phyloP scores from a whole-genome alignment of 2,888 invertebrate species.

The Achlya flavicornis region DNA sequence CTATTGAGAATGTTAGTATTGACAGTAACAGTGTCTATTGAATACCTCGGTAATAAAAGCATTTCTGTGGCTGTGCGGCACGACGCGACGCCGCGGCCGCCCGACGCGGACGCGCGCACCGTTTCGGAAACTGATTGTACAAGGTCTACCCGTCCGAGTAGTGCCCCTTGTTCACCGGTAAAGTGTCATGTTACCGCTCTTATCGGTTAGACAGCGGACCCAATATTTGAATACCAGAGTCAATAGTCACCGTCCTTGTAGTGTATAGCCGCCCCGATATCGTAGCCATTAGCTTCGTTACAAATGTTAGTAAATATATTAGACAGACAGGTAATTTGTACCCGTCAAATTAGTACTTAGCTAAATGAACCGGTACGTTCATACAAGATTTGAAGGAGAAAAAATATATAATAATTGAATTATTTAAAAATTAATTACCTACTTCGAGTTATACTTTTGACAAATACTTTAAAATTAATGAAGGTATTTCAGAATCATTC shows the following conservation, averaged over 20 bases:
- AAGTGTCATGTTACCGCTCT: constrained; percentile 62
- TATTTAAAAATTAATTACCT: no score
- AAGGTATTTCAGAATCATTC: no score
- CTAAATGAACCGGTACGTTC: no score
- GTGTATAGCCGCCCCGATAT: constrained; percentile 40
- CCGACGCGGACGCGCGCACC: neutral
- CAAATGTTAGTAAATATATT: constrained; percentile 49
- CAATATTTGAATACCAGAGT: constrained; percentile 64
- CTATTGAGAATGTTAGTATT: constrained; percentile 48
- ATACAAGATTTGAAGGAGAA: no score
- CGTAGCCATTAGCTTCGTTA: constrained; percentile 43
- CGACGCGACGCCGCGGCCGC: constrained; percentile 22
- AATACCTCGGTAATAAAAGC: constrained; percentile 49
- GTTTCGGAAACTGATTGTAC: constrained; percentile 33
- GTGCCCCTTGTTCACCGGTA: constrained; percentile 48
- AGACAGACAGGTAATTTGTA: constrained; percentile 40
- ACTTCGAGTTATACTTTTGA: no score
- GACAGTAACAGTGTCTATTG: constrained; percentile 49
- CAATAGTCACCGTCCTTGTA: constrained; percentile 52
- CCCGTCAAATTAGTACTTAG: no score
- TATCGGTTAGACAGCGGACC: constrained; percentile 59
- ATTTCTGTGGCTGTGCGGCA: constrained; percentile 28
- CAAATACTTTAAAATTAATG: no score
- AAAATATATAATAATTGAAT: no score
- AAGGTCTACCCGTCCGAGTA: constrained; percentile 26